Conservation (phyloP, 2,113 vertebrate species). For the Engraulis encrasicolus region DNA sequence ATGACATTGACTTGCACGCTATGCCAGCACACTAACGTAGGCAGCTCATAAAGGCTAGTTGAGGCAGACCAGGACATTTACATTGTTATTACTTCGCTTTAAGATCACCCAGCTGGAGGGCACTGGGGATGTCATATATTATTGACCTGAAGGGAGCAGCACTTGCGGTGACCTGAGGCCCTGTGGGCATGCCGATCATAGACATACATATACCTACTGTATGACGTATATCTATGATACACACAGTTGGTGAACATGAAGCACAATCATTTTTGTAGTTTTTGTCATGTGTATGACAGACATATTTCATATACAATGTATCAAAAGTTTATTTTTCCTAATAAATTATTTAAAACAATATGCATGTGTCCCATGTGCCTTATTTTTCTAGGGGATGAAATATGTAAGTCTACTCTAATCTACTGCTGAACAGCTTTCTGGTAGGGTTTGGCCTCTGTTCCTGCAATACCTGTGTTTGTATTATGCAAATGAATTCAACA, state of each 20-base stretch:
- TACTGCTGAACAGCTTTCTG: too few relatives aligned
- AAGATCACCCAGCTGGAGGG: background rate
- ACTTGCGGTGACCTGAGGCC: background rate
- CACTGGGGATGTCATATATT: background rate
- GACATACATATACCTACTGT: too few relatives aligned
- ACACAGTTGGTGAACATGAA: background rate
- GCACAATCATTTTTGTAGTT: conserved; percentile 45
- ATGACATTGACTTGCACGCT: too few relatives aligned
- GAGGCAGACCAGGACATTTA: background rate
- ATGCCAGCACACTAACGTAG: background rate
- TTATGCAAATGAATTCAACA: too few relatives aligned
- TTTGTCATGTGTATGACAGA: conserved; percentile 38
- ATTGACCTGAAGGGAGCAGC: background rate
- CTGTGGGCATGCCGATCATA: too few relatives aligned
- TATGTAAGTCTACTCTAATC: background rate
- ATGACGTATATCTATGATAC: too few relatives aligned
- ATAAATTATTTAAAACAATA: conserved; percentile 74
- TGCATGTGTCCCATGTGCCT: background rate
- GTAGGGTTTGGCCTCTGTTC: too few relatives aligned
- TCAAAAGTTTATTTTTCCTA: conserved; percentile 63
- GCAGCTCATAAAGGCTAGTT: background rate
- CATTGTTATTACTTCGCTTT: background rate
- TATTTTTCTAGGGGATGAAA: background rate
- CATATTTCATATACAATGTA: conserved; percentile 44
- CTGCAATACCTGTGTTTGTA: too few relatives aligned